Base-by-base conservation (phyloP, 2,888 invertebrate genomes). In the Nomada lathburiana region DNA sequence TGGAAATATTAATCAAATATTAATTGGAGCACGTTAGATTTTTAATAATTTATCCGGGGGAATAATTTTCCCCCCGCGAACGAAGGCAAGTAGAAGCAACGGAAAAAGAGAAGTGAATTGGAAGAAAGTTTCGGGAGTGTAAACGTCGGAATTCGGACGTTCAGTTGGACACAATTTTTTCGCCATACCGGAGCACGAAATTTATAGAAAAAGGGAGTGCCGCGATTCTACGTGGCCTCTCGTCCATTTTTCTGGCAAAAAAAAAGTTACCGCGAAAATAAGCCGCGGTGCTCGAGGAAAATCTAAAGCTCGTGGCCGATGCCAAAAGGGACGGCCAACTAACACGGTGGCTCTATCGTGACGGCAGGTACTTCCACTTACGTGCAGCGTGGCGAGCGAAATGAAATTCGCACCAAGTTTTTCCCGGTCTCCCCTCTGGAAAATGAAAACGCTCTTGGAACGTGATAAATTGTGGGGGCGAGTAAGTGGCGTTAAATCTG, bases 371-470 rank as follows among this genome's bases (percentile, higher is more conserved):
- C 57, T 82, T 82, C 78, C 78, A 78, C 77, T 83, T 83, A 68
- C 74, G 70, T 53, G 26, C 64, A 63, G 44, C 74, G 53, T 65
- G 81, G 63, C 71, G 67, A 59, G 74, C 68, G 73, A 83, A 83
- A 75, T 83, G 83, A 82, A 83, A 83, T 83, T 83, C 82, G 83
- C 75, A 50, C 71, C 74, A 71, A 82, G 42, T 83, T 75, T 64
- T 67, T 75, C 82, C 72, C 59, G 1, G 57, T 18, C 62, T 63
- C 71, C 42, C 55, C 73, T 55, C 53, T 47, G 65, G 76, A 76
- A 84, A 79, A 82, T 79, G 76, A 76, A 79, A 86, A 82, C 76
- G 71, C 77, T 64, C 74, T 60, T 52, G 72, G 53, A 42, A 62
- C 74, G 80, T 74, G 83, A 76, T 75, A 83, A 70, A 78, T 83